Base-by-base conservation (phyloP, 1,140 invertebrate species). In the Leptoteleia sp. region DNA sequence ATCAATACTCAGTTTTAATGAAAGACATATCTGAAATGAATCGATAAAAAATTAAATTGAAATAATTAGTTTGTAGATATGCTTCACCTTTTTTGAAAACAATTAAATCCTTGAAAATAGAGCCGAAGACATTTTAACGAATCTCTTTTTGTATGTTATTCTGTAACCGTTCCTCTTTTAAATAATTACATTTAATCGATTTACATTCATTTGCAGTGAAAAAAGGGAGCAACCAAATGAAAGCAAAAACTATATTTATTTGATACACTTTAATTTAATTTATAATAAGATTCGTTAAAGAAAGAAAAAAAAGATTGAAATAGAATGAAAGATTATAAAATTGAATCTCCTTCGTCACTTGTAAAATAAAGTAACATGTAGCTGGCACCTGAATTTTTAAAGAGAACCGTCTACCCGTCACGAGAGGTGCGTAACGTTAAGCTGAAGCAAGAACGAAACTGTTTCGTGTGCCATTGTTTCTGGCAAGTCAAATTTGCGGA, bases 81-180 rank as follows among this genome's bases (percentile, higher is more conserved):
- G 3, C 3, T 31, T 31, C n/a, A n/a, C n/a, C n/a, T n/a, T n/a
- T n/a, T n/a, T n/a, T 5, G 25, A n/a, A 27, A 12, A 11, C 40
- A 22, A 47, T 29, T 29, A 47, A 29, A 47, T 15, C 13, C 25
- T 22, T 38, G n/a, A n/a, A n/a, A n/a, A 50, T 4, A 4, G 35
- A 50, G 31, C 47, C 19, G 33, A 50, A 54, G 35, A 38, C 29
- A 19, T 35, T 35, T 31, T 15, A 0, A n/a, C 17, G 25, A 37
- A 12, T 22, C 22, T 45, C 17, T 45, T 45, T 33, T 22, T 13
- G 3, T 33, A 13, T 1, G 15, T 45, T 33, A 57, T 43, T 29
- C 29, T 42, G 40, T 38, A 33, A 40, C 55, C 40, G 55, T 45
- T 43, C 40, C 40, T 59, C n/a, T 33, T 59, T 59, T 57, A 57